Evolutionary conservation across 2,113 vertebrate genomes (phyloP).

Genomic region (Esox niger): DNA sequence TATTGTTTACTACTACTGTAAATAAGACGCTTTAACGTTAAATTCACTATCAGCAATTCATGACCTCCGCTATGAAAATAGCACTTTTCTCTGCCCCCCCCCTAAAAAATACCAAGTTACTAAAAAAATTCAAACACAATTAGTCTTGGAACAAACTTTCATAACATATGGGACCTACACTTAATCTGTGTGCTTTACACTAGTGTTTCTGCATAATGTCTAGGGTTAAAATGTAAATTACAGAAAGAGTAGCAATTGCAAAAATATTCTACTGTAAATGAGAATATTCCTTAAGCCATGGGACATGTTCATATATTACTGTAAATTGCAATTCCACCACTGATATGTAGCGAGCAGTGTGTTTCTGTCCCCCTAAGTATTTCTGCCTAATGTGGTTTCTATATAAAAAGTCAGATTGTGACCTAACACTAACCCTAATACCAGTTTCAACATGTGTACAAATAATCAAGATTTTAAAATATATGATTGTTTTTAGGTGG

Average conservation of each 20-base stretch:
- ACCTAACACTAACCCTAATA: too few relatives aligned
- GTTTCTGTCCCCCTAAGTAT: conserved; percentile 82
- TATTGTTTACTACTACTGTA: too few relatives aligned
- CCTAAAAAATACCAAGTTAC: conserved; percentile 71
- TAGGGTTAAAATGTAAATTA: conserved; percentile 98
- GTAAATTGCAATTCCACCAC: conserved; percentile 99
- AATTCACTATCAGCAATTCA: conserved; percentile 79
- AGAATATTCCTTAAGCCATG: conserved; percentile 97
- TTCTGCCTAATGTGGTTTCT: conserved; percentile 88
- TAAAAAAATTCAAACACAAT: conserved; percentile 75
- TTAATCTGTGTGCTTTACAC: conserved; percentile 98
- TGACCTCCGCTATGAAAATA: conserved; percentile 82
- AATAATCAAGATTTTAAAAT: too few relatives aligned
- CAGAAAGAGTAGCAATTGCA: conserved; percentile 95
- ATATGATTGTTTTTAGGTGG: too few relatives aligned
- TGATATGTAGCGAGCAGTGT: conserved; percentile 93
- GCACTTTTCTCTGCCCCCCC: conserved; percentile 53
- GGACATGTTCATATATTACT: conserved; percentile 96
- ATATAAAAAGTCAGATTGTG: too few relatives aligned
- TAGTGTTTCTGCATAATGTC: conserved; percentile 92
- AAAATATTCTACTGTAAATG: conserved; percentile 99
- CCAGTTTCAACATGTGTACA: too few relatives aligned
- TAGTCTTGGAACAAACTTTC: conserved; percentile 99
- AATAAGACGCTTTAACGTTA: conserved; percentile 97
- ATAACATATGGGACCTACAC: conserved; percentile 98